Conservation (phyloP, 2,113 vertebrate species). For the Cheilinus undulatus region DNA sequence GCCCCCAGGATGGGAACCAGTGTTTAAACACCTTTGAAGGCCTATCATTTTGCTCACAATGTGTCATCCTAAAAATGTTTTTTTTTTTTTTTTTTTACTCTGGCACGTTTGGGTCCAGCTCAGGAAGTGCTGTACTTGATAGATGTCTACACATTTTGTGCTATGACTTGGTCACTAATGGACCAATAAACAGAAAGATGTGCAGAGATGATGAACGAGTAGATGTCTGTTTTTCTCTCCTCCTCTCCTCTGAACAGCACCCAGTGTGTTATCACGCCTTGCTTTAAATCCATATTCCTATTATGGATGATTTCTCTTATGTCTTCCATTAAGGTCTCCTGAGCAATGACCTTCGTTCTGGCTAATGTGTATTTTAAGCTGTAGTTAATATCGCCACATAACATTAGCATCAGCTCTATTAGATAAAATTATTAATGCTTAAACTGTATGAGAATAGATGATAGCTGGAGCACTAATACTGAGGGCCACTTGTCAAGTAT, state of each 20-base stretch:
- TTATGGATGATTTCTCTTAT: slow-evolving; percentile 58
- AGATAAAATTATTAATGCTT: slow-evolving; percentile 50
- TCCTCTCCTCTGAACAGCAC: slow-evolving; percentile 33
- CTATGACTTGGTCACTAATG: slow-evolving; percentile 73
- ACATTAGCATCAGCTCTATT: slow-evolving; percentile 54
- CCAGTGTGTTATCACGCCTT: slow-evolving; percentile 49
- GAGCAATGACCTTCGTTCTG: slow-evolving; percentile 58
- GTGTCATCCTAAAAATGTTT: slow-evolving; percentile 9
- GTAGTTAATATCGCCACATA: slow-evolving; percentile 49
- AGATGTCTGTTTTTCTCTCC: slow-evolving; percentile 55
- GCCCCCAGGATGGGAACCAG: too few relatives aligned
- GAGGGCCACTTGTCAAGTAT: slow-evolving; percentile 60
- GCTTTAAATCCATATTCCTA: slow-evolving; percentile 53
- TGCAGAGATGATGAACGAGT: slow-evolving; percentile 52
- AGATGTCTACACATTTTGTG: slow-evolving; percentile 48
- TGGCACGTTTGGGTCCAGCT: slow-evolving; percentile 16
- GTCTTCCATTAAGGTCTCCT: slow-evolving; percentile 46
- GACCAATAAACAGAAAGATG: slow-evolving; percentile 68
- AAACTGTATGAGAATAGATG: slow-evolving; percentile 43
- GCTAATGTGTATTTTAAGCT: slow-evolving; percentile 57
- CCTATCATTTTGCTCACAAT: slow-evolving; percentile 25
- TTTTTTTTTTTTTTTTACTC: slow-evolving; percentile 14
- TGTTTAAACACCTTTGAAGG: slow-evolving; percentile 15
- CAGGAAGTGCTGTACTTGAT: slow-evolving; percentile 56
- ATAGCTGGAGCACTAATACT: slow-evolving; percentile 34